Conservation (phyloP, 2,888 invertebrate genomes). For the Stenodema calcarata region DNA sequence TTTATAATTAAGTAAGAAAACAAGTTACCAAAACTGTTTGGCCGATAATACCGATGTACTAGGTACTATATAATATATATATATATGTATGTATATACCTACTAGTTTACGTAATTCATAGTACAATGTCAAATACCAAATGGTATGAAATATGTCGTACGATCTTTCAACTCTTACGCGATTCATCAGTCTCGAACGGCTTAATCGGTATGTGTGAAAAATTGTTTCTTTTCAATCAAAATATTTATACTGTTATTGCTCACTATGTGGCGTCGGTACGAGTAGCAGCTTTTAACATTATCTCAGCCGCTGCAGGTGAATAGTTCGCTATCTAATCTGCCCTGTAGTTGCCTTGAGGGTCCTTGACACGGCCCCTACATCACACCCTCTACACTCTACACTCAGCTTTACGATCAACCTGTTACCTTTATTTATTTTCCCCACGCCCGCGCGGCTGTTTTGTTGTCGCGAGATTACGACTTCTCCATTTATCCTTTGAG, state of each 20-base stretch:
- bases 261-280: not conserved
- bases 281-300: not conserved
- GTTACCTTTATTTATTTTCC: not conserved
- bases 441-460: not conserved
- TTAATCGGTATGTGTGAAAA: too few species aligned
- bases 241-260: not conserved
- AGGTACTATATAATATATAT: too few species aligned
- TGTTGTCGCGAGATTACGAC: constrained; percentile 7
- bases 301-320: not conserved
- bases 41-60: too few species aligned
- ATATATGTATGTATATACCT: too few species aligned
- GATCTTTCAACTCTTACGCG: too few species aligned
- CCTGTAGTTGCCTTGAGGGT: constrained; percentile 11
- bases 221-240: too few species aligned
- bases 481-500: not conserved
- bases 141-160: too few species aligned
- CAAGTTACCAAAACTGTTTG: too few species aligned
- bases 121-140: too few species aligned
- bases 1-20: too few species aligned
- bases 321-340: constrained; percentile 17
- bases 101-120: too few species aligned
- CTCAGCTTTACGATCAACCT: constrained; percentile 3
- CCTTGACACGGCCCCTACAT: constrained; percentile 32
- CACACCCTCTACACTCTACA: not conserved
- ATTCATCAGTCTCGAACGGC: too few species aligned